phyloP scores from a whole-genome alignment of 2,888 invertebrate species.

The Spodoptera littoralis region DNA sequence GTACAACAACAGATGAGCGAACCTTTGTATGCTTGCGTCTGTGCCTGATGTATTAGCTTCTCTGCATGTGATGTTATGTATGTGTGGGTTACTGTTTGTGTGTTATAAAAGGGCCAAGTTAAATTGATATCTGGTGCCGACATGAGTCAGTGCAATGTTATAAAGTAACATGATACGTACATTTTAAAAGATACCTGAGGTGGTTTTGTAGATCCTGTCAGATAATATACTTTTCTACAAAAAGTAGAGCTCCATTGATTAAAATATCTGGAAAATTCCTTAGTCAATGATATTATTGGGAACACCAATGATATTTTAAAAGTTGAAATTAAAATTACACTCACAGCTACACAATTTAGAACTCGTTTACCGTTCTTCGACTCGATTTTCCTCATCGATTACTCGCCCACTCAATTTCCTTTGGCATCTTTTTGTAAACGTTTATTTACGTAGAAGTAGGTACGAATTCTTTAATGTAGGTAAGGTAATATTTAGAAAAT shows the following conservation, averaged over 20 bases:
- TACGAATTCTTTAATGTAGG: slow-evolving; percentile 10
- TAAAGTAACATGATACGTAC: no score
- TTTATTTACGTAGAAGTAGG: slow-evolving; percentile 15
- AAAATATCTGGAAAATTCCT: no score
- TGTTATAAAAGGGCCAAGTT: not conserved
- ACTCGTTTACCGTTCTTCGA: slow-evolving; percentile 32
- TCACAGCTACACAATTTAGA: slow-evolving; percentile 34
- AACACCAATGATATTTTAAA: not conserved
- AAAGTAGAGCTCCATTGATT: no score
- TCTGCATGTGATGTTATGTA: slow-evolving; percentile 13
- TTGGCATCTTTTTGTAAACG: slow-evolving; percentile 19
- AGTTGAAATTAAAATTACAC: slow-evolving; percentile 13
- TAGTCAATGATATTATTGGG: no score
- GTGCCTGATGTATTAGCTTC: slow-evolving; percentile 36
- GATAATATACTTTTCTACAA: no score
- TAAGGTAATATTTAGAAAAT: slow-evolving; percentile 18
- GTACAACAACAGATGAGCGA: slow-evolving; percentile 44
- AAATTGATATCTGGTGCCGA: no score
- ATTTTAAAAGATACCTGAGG: no score
- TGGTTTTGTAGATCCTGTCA: no score
- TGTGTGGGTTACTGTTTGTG: slow-evolving; percentile 4
- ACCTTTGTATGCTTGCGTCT: slow-evolving; percentile 47
- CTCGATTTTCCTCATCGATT: slow-evolving; percentile 46
- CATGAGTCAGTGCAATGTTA: no score
- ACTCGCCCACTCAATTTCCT: slow-evolving; percentile 41